Conservation (phyloP, 2,113 vertebrate genomes). For the Hoplias malabaricus region DNA sequence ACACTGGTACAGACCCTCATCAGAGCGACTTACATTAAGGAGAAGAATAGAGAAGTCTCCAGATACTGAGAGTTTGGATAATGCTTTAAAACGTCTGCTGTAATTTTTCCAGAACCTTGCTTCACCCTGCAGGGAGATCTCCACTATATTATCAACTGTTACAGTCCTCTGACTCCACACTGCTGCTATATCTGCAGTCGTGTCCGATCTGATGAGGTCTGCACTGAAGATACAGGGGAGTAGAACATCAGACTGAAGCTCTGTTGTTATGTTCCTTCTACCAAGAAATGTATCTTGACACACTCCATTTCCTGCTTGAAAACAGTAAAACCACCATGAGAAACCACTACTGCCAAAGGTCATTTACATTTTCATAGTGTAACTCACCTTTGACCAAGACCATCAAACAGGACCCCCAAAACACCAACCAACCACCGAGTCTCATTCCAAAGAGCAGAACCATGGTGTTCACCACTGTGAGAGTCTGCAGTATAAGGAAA, state of each 20-base stretch:
- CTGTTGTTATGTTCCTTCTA: neutral
- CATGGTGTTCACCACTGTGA: neutral
- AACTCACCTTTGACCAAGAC: constrained; percentile 28
- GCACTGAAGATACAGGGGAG: constrained; percentile 31
- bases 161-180: constrained; percentile 18
- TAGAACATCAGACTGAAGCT: constrained; percentile 26
- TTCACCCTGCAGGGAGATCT: neutral
- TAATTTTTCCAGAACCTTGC: neutral
- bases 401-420: neutral
- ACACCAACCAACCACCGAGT: neutral
- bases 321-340: neutral
- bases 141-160: neutral
- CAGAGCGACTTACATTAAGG: constrained; percentile 18
- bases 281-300: neutral
- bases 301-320: constrained; percentile 2
- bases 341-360: neutral
- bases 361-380: neutral
- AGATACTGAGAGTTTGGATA: neutral
- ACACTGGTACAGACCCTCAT: constrained; percentile 35
- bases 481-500: neutral
- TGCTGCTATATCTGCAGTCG: neutral
- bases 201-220: constrained; percentile 2
- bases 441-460: neutral
- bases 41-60: constrained; percentile 45
- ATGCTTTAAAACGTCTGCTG: neutral